Conservation (phyloP, 2,888 invertebrate genomes). For the Galeopsomyia nigrocyanea region DNA sequence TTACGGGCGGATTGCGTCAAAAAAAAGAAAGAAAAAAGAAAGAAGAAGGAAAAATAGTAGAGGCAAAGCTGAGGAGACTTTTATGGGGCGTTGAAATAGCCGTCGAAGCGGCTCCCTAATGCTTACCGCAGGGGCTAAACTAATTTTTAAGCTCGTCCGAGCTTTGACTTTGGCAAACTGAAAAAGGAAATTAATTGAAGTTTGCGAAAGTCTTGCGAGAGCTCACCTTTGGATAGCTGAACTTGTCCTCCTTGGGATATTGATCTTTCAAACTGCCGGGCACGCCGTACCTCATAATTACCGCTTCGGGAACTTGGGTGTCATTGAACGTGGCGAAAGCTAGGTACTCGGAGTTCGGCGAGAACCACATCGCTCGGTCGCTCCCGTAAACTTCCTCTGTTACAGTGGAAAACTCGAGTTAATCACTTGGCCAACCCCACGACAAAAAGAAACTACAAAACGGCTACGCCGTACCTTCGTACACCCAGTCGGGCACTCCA, state of each 20-base stretch:
- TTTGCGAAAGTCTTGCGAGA: not conserved
- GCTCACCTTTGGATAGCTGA: constrained; percentile 84
- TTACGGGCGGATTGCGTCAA: too few species aligned
- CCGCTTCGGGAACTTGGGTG: constrained; percentile 75
- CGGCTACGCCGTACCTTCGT: constrained; percentile 77
- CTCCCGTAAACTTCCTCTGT: constrained; percentile 84
- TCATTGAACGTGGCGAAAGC: constrained; percentile 83
- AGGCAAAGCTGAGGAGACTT: constrained; percentile 29
- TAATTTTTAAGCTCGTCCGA: not conserved
- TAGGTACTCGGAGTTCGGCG: constrained; percentile 77
- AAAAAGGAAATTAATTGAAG: not conserved
- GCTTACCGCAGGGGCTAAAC: not conserved
- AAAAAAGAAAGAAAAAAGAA: too few species aligned
- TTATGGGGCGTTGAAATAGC: constrained; percentile 49
- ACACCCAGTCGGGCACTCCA: constrained; percentile 93
- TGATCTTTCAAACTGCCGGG: constrained; percentile 73
- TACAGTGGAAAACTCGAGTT: not conserved
- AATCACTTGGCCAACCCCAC: not conserved
- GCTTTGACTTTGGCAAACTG: not conserved
- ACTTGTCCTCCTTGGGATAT: constrained; percentile 76
- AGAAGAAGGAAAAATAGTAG: not conserved
- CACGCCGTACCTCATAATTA: constrained; percentile 78
- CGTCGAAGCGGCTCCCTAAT: constrained; percentile 18
- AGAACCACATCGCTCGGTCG: constrained; percentile 85
- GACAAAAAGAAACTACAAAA: not conserved